These are phyloP conservation scores for Camponotus floridanus DNA, from an alignment of 1,140 invertebrate species.

Conservation along the genomic window DNA sequence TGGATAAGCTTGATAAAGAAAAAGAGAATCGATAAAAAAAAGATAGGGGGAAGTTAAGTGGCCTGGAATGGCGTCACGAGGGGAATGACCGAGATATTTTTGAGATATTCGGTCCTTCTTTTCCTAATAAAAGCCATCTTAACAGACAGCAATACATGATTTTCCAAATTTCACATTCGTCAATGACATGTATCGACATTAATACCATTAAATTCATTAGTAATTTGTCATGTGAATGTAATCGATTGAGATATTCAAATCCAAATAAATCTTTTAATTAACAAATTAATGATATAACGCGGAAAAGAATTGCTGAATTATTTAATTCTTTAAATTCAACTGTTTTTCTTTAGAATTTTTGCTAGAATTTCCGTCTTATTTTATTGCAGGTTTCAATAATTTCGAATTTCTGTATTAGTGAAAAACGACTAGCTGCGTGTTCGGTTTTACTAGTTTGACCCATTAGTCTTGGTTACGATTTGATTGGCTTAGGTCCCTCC, in stretches of 20 bases:
- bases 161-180: background rate
- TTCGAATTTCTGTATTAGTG: too few relatives aligned
- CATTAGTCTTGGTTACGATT: constrained; percentile 77
- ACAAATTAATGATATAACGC: background rate
- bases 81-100: background rate
- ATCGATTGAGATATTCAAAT: too few relatives aligned
- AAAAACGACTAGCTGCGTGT: too few relatives aligned
- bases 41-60: background rate
- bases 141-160: background rate
- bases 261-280: background rate
- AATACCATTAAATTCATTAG: background rate
- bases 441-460: constrained; percentile 28
- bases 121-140: background rate
- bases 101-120: background rate
- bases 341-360: background rate
- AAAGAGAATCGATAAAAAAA: constrained; percentile 12
- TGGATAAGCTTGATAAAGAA: background rate
- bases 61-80: background rate
- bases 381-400: too few relatives aligned
- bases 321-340: background rate
- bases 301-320: background rate
- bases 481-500: constrained; percentile 77
- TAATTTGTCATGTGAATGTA: background rate
- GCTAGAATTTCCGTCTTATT: too few relatives aligned
- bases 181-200: background rate